Evolutionary conservation across 2,888 invertebrate species (phyloP).

Genomic region (Dryomyza anilis): DNA sequence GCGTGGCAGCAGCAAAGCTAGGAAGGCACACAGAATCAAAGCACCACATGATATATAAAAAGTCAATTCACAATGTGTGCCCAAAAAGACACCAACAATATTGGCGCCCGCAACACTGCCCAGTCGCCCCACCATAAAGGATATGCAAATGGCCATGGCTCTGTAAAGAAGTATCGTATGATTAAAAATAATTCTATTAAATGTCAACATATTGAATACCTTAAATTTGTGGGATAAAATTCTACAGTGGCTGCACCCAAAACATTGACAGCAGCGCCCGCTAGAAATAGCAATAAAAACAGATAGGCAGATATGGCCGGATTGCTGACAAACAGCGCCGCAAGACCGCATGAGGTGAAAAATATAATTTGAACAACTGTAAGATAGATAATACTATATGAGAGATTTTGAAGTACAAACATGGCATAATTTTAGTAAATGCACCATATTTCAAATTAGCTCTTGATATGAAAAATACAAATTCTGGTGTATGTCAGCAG

Average conservation of each 20-base stretch:
- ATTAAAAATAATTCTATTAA: not conserved
- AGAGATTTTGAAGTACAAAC: not conserved
- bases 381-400: not conserved
- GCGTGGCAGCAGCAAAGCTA: constrained; percentile 44
- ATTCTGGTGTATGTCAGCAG: too few species aligned
- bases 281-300: constrained; percentile 44
- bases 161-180: constrained; percentile 46
- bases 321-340: constrained; percentile 40
- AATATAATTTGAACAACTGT: constrained; percentile 41
- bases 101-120: constrained; percentile 64
- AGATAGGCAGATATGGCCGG: constrained; percentile 47
- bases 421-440: too few species aligned
- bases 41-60: constrained; percentile 51
- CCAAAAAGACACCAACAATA: constrained; percentile 60
- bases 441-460: too few species aligned
- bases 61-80: constrained; percentile 60
- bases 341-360: constrained; percentile 44
- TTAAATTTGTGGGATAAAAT: constrained; percentile 53
- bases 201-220: too few species aligned
- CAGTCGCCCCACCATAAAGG: constrained; percentile 63
- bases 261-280: constrained; percentile 47
- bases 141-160: constrained; percentile 64
- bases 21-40: constrained; percentile 43
- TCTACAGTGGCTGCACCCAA: constrained; percentile 53
- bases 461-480: too few species aligned